Conservation (phyloP, 2,113 vertebrate genomes). For the Megaptera novaeangliae region DNA sequence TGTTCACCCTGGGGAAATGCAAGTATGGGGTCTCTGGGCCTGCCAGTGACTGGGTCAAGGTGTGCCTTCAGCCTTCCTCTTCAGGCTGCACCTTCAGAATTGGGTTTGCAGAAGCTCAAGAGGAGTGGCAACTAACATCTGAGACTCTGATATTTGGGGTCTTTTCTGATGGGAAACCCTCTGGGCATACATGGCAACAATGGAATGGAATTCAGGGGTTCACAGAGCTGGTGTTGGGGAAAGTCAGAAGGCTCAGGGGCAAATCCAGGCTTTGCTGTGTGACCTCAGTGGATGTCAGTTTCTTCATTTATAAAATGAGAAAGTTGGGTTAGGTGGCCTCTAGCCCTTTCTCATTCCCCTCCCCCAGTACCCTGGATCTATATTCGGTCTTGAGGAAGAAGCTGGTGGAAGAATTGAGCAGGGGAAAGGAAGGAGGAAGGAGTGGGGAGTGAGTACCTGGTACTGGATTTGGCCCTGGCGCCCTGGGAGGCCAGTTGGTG, state of each 20-base stretch:
- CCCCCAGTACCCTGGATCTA: neutral
- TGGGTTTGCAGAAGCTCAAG: neutral
- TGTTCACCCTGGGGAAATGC: neutral
- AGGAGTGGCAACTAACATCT: neutral
- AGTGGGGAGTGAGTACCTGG: conserved; percentile 2
- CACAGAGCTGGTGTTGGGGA: neutral
- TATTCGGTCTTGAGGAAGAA: neutral
- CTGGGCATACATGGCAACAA: neutral
- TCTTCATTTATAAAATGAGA: conserved; percentile 7
- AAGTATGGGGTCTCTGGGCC: neutral
- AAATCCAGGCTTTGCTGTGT: neutral
- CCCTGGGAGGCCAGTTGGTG: neutral
- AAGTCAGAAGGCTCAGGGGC: neutral
- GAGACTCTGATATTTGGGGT: neutral
- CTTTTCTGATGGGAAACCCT: neutral
- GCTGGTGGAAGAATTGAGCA: neutral
- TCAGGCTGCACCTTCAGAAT: neutral
- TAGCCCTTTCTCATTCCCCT: neutral
- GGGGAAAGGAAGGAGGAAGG: neutral
- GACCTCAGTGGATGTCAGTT: neutral
- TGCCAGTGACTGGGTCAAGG: neutral
- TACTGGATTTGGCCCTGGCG: neutral
- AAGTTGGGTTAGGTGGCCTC: neutral
- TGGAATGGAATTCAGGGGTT: neutral
- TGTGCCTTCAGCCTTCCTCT: neutral